Evolutionary conservation across 2,113 vertebrate genomes (phyloP), one percentile per base, ranked within the genome.

Genomic region (Mola mola): DNA sequence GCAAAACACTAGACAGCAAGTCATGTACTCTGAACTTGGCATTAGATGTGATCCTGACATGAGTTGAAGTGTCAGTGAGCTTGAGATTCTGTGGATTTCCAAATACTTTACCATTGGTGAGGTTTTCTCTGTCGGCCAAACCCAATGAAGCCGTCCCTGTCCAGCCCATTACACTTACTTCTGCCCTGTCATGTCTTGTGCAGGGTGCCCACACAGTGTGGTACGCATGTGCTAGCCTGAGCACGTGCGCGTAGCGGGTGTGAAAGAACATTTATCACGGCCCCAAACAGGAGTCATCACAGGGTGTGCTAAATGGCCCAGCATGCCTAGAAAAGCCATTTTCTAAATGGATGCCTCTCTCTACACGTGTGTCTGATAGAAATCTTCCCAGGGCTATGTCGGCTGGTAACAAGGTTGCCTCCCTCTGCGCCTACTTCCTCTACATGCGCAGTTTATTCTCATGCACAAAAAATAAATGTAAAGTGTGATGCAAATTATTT

Each of bases 271-370:
- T 93, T 92, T 89, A 91, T 92, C 88, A 90, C 65, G 72, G 85
- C 83, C 78, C 85, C 89, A 89, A 92, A 90, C 90, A 89, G 89
- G 90, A 92, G 87, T 90, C 85, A 78, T 91, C 89, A 85, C 89
- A 83, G 87, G 90, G 89, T 87, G 90, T 86, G 89, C 88, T 92
- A 92, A 93, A 92, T 92, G 91, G 90, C 89, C 88, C 91, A 92
- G 90, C 90, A 72, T 92, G 91, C 83, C 85, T 89, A 82, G 90
- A 90, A 92, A 92, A 92, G 87, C 89, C 82, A 91, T 93, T 93
- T 93, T 92, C 90, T 92, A 92, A 93, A 92, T 92, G 91, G 90
- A 92, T 92, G 92, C 90, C 86, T 93, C 86, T 90, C 83, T 85
- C 84, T 87, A 82, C 91, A 90, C 76, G 83, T 91, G 88, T 89